Evolutionary conservation across 2,888 invertebrate genomes (phyloP).

Genomic region (Caenorhabditis wallacei): DNA sequence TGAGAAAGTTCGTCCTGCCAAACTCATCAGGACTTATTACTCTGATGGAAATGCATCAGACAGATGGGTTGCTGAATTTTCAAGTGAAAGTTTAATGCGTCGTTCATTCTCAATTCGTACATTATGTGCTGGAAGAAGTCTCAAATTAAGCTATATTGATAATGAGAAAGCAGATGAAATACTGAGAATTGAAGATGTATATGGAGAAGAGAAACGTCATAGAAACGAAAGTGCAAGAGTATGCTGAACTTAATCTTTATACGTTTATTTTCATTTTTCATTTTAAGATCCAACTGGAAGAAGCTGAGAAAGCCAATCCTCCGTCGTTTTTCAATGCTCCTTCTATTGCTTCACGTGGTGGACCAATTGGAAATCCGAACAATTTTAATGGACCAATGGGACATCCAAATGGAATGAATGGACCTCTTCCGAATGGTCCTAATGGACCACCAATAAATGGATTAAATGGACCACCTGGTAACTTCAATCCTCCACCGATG

Average conservation of each 20-base stretch:
- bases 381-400: background rate
- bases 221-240: constrained; percentile 59
- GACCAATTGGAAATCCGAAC: background rate
- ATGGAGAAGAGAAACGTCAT: constrained; percentile 64
- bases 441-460: background rate
- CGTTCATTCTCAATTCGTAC: constrained; percentile 56
- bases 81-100: constrained; percentile 65
- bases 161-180: constrained; percentile 70
- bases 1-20: constrained; percentile 66
- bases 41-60: constrained; percentile 77
- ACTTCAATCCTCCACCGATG: constrained; percentile 21
- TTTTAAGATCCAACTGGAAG: constrained; percentile 33
- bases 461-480: constrained; percentile 13
- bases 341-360: background rate
- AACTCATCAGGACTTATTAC: constrained; percentile 70
- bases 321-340: constrained; percentile 52
- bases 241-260: constrained; percentile 1
- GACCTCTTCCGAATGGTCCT: constrained; percentile 3
- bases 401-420: background rate
- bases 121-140: constrained; percentile 55
- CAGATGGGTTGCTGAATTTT: constrained; percentile 79
- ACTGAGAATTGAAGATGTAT: constrained; percentile 67
- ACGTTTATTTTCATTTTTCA: background rate
- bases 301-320: constrained; percentile 39
- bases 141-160: constrained; percentile 60